phyloP scores from a whole-genome alignment of 2,797 vertebrate genomes.

The Lepus townsendii region DNA sequence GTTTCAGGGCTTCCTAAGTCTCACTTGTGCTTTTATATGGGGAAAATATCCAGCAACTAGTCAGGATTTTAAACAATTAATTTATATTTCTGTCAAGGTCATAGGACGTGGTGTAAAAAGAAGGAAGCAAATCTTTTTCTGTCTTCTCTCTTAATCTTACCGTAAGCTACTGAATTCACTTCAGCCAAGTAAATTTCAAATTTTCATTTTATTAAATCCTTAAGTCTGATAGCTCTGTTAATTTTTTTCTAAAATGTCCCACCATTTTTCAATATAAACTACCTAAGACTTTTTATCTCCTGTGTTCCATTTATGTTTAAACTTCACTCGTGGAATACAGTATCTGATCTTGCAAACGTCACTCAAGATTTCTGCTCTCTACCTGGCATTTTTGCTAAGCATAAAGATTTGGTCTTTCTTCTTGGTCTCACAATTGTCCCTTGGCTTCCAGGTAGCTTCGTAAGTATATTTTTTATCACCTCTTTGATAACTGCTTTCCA shows the following conservation, averaged over 20 bases:
- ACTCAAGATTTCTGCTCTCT: constrained; percentile 66
- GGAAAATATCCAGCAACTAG: constrained; percentile 7
- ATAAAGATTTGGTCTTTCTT: constrained; percentile 55
- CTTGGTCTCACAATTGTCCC: constrained; percentile 51
- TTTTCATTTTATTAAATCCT: constrained; percentile 75
- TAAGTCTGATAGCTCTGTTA: constrained; percentile 54
- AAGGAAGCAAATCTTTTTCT: constrained; percentile 40
- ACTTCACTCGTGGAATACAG: constrained; percentile 6
- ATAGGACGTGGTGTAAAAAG: background rate
- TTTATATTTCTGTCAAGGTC: constrained; percentile 1
- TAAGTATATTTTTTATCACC: constrained; percentile 60
- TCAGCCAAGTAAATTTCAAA: constrained; percentile 65
- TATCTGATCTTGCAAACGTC: constrained; percentile 7
- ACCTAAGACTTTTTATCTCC: constrained; percentile 44
- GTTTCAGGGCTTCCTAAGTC: background rate
- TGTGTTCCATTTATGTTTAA: constrained; percentile 57
- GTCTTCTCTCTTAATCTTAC: constrained; percentile 5
- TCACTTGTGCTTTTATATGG: background rate
- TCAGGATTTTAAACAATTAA: constrained; percentile 50
- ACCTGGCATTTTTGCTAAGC: constrained; percentile 65
- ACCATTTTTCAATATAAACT: constrained; percentile 55
- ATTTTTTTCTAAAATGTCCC: constrained; percentile 53
- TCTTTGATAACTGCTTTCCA: constrained; percentile 66
- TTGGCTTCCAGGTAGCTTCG: constrained; percentile 55
- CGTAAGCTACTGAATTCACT: constrained; percentile 62